Percentiles rank a stretch among this genome's conserved stretches.
phyloP scores from a whole-genome alignment of 2,797 vertebrate species.

The Tauraco hartlaubi region DNA sequence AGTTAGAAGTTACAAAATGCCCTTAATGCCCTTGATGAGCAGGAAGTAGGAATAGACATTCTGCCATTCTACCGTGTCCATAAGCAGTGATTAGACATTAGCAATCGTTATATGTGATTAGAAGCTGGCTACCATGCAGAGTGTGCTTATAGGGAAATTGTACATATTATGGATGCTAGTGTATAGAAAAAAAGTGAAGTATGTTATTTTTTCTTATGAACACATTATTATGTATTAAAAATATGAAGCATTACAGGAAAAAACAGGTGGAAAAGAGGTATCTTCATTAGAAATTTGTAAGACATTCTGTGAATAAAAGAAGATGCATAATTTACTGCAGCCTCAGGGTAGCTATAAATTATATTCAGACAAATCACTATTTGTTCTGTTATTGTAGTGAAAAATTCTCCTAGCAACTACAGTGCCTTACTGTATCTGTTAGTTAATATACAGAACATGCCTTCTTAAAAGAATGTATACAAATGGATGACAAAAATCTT shows the following conservation, averaged over 20 bases:
- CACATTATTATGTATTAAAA: background rate
- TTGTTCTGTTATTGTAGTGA: constrained; percentile 35
- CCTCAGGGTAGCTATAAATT: constrained; percentile 43
- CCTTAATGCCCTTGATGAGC: background rate
- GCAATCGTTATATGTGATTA: rapidly evolving
- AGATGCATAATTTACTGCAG: constrained; percentile 32
- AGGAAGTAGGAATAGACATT: background rate
- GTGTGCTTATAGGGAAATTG: background rate
- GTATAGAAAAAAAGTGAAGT: background rate
- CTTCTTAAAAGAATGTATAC: constrained; percentile 1
- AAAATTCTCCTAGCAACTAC: constrained; percentile 44
- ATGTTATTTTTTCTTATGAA: background rate
- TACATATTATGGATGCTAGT: background rate
- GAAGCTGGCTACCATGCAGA: background rate
- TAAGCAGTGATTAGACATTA: background rate
- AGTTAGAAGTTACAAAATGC: background rate
- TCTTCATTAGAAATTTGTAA: constrained; percentile 8
- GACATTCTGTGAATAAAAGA: constrained; percentile 31
- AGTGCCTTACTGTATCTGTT: background rate
- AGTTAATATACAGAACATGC: background rate
- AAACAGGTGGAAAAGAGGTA: background rate
- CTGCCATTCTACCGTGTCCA: background rate
- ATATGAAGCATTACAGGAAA: background rate
- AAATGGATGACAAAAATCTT: background rate
- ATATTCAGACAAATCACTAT: constrained; percentile 55